These are phyloP conservation scores for Chrysolina haemoptera DNA, from an alignment of 2,888 invertebrate species.

Conservation along the genomic window DNA sequence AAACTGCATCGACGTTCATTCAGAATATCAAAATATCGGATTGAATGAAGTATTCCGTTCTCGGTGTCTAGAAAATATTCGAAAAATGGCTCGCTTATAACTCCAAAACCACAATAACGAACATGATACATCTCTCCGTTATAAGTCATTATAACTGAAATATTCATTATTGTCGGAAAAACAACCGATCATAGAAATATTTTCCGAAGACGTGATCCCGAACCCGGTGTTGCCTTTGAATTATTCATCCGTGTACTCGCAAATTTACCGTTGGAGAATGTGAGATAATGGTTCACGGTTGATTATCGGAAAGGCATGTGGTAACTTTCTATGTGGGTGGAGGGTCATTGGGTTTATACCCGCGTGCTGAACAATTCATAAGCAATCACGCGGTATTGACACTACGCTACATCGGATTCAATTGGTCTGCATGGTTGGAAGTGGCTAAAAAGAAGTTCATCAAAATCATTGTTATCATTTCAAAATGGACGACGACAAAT, in stretches of 20 bases:
- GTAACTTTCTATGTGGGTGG: neutral
- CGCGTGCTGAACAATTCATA: neutral
- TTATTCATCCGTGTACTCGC: neutral
- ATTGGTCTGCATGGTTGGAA: no score
- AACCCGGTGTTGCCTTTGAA: neutral
- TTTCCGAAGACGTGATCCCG: slow-evolving; percentile 6
- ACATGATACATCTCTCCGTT: neutral
- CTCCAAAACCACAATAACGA: neutral
- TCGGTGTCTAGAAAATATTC: neutral
- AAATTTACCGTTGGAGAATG: neutral
- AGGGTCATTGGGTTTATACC: neutral
- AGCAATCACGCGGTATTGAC: neutral
- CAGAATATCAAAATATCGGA: neutral
- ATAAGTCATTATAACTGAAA: slow-evolving; percentile 11
- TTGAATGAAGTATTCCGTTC: neutral
- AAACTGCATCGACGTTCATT: neutral
- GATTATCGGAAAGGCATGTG: neutral
- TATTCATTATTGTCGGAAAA: slow-evolving; percentile 7
- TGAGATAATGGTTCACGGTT: slow-evolving; percentile 1
- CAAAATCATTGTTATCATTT: no score
- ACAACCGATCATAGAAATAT: slow-evolving; percentile 6
- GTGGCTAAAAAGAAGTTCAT: no score
- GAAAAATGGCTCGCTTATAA: neutral
- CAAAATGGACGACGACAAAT: no score
- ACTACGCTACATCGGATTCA: no score